Evolutionary conservation across 2,113 vertebrate genomes (phyloP).

Genomic region (Atractosteus spatula): DNA sequence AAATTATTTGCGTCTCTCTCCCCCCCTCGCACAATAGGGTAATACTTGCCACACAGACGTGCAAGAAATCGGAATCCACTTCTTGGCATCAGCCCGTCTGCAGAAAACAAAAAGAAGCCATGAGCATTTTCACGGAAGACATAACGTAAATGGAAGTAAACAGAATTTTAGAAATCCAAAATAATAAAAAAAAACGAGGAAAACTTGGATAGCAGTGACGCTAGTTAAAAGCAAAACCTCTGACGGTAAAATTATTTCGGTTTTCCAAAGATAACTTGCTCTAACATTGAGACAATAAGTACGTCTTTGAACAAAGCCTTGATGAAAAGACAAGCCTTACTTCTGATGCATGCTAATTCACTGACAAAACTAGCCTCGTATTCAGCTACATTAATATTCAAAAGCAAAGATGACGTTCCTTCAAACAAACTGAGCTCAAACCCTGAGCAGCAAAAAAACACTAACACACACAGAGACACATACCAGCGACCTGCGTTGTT

Average conservation of each 20-base stretch:
- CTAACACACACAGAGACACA: conserved; percentile 12
- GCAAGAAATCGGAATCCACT: conserved; percentile 30
- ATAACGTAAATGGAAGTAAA: background rate
- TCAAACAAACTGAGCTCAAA: conserved; percentile 19
- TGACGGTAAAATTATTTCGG: background rate
- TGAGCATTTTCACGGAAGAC: conserved; percentile 13
- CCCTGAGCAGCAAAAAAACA: conserved; percentile 13
- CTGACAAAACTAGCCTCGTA: conserved; percentile 40
- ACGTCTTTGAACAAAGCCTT: conserved; percentile 39
- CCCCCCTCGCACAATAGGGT: background rate
- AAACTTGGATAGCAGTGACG: background rate
- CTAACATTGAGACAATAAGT: conserved; percentile 20
- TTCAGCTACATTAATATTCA: conserved; percentile 37
- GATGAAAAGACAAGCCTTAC: conserved; percentile 28
- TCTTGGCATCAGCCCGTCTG: conserved; percentile 20
- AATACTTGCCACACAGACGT: conserved; percentile 44
- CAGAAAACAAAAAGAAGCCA: conserved; percentile 32
- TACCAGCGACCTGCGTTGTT: conserved; percentile 21
- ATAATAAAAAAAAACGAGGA: conserved; percentile 1
- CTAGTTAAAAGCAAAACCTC: conserved; percentile 4
- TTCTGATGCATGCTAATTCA: conserved; percentile 25
- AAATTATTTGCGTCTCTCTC: background rate
- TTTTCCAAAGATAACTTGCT: conserved; percentile 1
- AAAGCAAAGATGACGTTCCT: conserved; percentile 37
- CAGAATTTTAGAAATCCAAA: background rate